phyloP scores from a whole-genome alignment of 2,888 invertebrate genomes.

The Andrena bicolor region DNA sequence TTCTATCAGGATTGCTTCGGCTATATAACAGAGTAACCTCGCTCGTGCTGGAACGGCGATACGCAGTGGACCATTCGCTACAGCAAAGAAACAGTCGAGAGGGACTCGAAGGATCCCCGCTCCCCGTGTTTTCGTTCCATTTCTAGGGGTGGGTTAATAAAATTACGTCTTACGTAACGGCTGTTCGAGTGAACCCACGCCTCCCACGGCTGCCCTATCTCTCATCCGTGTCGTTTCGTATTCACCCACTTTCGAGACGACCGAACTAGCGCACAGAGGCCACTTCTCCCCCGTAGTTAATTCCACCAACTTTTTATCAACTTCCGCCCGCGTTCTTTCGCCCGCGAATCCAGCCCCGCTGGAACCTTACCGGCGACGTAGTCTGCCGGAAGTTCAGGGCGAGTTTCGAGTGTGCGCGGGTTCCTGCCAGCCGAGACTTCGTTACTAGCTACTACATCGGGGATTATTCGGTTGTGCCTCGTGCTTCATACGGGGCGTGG shows the following conservation, averaged over 20 bases:
- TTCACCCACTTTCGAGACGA: conserved; percentile 44
- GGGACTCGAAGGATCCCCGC: not conserved
- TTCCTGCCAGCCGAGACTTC: conserved; percentile 28
- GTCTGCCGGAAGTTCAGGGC: conserved; percentile 17
- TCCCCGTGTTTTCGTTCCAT: conserved; percentile 33
- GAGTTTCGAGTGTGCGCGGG: conserved; percentile 49
- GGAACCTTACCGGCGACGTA: conserved; percentile 7
- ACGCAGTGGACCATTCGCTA: too few species aligned
- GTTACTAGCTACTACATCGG: conserved; percentile 36
- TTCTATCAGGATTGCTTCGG: too few species aligned
- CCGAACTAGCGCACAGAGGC: conserved; percentile 22
- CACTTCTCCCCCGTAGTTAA: conserved; percentile 40
- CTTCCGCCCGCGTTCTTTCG: conserved; percentile 34
- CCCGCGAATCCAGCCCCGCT: conserved; percentile 4
- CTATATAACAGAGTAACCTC: too few species aligned
- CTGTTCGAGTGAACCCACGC: conserved; percentile 46
- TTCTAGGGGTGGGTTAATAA: conserved; percentile 41
- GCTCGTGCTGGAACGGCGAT: not conserved
- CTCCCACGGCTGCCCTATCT: not conserved
- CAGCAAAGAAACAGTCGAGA: not conserved
- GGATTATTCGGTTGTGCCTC: conserved; percentile 1
- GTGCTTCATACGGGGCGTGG: not conserved
- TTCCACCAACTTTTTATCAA: conserved; percentile 58
- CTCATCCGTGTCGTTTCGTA: conserved; percentile 35
- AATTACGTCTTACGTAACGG: conserved; percentile 57